Evolutionary conservation across 2,113 vertebrate species (phyloP), one percentile per base, ranked within the genome.

Genomic region (Guaruba guarouba): DNA sequence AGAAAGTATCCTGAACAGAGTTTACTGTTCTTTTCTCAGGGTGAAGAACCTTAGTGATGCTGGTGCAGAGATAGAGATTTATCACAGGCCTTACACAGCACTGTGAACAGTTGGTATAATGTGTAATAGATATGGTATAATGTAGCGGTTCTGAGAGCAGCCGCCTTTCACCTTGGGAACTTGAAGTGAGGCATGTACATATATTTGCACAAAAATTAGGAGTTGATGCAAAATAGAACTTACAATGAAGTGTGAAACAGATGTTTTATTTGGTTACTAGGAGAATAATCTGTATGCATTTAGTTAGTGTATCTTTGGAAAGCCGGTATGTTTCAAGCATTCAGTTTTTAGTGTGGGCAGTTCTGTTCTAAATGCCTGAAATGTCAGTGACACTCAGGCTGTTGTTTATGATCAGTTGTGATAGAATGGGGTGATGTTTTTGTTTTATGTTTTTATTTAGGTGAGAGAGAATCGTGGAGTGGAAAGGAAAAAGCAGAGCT

Each of bases 121-220:
- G 31, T 57, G 13, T 57, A n/a, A n/a, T 57, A 57, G 55, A 57
- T 22, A 57, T 1, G 3, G 13, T 59, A 7, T 27, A 70, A 46
- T 23, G 10, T 23, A 16, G 35, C 0, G 2, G 18, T 57, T 63
- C 54, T 51, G 55, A 63, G 27, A 46, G 18, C 1, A 0, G n/a
- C 59, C 1, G 0, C 41, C 37, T 86, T 75, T 82, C 29, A n/a
- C 39, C 13, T 67, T 71, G n/a, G 54, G 20, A 77, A 59, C 37
- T 66, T 70, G 33, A 64, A 75, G 11, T 11, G 46, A 59, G 16
- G 10, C 33, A 12, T 48, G 37, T 68, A 63, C 7, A 12, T 79
- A 4, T n/a, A 73, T 73, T 59, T 71, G 31, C 52, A 41, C 51
- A 54, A 80, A 46, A 52, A 29, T 33, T 33, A 79, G 25, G 33